Conservation (phyloP, 2,113 vertebrate species). For the Romanogobio albipinnatus region DNA sequence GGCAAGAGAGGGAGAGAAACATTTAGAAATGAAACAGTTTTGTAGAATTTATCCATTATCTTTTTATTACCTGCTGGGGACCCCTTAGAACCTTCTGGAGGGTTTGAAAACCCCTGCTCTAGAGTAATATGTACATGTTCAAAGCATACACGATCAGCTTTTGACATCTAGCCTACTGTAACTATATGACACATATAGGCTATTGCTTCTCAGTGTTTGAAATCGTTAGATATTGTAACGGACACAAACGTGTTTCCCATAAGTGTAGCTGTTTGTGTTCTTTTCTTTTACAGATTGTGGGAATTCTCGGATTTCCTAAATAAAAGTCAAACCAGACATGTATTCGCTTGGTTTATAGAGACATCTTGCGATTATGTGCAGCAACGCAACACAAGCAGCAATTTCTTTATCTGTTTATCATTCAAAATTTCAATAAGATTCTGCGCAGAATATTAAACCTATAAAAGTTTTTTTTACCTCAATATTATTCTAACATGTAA, state of each 20-base stretch:
- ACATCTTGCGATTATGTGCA: constrained; percentile 31
- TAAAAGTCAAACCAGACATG: not conserved
- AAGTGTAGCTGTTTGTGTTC: not conserved
- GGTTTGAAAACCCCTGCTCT: too few species aligned
- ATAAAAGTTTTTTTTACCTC: not conserved
- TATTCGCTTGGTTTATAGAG: not conserved
- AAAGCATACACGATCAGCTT: too few species aligned
- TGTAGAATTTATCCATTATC: too few species aligned
- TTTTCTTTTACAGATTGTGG: not conserved
- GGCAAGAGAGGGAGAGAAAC: too few species aligned
- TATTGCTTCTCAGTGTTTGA: not conserved
- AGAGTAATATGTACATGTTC: too few species aligned
- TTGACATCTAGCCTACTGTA: too few species aligned
- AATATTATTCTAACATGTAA: not conserved
- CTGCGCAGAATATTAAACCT: not conserved
- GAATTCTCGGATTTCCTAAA: not conserved
- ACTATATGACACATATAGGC: too few species aligned
- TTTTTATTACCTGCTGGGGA: too few species aligned
- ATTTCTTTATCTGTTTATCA: not conserved
- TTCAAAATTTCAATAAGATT: not conserved
- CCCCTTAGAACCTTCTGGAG: too few species aligned
- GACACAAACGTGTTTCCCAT: not conserved
- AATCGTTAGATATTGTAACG: not conserved
- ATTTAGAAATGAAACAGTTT: too few species aligned
- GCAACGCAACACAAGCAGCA: constrained; percentile 7